These are phyloP conservation scores for Lapara coniferarum DNA, from an alignment of 2,888 invertebrate species.

Conservation along the genomic window DNA sequence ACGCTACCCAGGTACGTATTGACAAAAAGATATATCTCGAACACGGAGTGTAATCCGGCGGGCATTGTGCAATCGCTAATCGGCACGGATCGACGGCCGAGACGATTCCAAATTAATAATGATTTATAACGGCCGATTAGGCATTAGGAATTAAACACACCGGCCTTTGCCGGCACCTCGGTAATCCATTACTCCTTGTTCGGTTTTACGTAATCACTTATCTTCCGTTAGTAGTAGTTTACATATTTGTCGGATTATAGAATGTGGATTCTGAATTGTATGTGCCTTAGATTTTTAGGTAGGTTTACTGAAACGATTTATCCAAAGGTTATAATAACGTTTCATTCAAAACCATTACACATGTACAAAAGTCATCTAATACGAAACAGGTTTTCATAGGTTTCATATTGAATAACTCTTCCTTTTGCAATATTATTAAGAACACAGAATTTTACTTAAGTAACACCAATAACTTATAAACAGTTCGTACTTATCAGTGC, in stretches of 20 bases:
- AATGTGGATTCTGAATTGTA: neutral
- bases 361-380: too few relatives aligned
- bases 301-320: neutral
- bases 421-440: neutral
- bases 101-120: slow-evolving; percentile 78
- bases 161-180: slow-evolving; percentile 51
- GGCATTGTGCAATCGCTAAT: slow-evolving; percentile 82
- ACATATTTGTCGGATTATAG: slow-evolving; percentile 1
- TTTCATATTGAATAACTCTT: too few relatives aligned
- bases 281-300: neutral
- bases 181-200: slow-evolving; percentile 11
- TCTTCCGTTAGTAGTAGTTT: neutral
- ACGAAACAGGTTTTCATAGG: neutral
- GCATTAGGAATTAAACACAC: slow-evolving; percentile 66
- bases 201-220: slow-evolving; percentile 15
- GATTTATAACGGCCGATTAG: slow-evolving; percentile 81
- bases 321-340: neutral
- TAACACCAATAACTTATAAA: slow-evolving; percentile 12
- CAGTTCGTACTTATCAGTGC: neutral
- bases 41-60: slow-evolving; percentile 74
- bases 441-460: neutral
- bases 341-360: neutral
- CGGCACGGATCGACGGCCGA: slow-evolving; percentile 72
- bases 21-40: slow-evolving; percentile 81
- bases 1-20: slow-evolving; percentile 73